These are phyloP conservation scores for Aulostomus chinensis DNA, from an alignment of 2,797 vertebrate species.

Conservation along the genomic window DNA sequence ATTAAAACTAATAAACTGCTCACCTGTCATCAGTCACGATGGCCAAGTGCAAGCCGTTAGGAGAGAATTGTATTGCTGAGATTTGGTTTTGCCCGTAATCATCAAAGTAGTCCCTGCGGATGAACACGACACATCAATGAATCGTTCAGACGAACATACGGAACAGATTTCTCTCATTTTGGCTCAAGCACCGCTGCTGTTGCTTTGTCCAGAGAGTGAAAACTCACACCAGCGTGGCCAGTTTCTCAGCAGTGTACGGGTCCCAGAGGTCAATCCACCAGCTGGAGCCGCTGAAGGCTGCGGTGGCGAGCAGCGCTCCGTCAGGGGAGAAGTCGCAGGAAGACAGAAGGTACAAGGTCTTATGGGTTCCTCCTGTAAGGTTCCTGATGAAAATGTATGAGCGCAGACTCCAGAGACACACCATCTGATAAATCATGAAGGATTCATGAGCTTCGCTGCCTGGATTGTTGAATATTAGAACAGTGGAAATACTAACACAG, in stretches of 20 bases:
- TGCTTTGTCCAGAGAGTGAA: neutral
- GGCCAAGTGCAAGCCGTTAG: slow-evolving; percentile 87
- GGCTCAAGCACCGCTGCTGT: too few species aligned
- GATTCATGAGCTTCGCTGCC: neutral
- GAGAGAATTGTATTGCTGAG: slow-evolving; percentile 91
- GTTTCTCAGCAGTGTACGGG: slow-evolving; percentile 91
- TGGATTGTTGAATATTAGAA: neutral
- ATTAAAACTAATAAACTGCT: slow-evolving; percentile 13
- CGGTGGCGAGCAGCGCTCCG: slow-evolving; percentile 90
- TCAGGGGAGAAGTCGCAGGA: slow-evolving; percentile 95
- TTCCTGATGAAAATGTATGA: slow-evolving; percentile 92
- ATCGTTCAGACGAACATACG: too few species aligned
- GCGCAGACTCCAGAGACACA: slow-evolving; percentile 92
- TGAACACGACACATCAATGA: too few species aligned
- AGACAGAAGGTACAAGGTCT: slow-evolving; percentile 84
- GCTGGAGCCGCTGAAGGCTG: slow-evolving; percentile 84
- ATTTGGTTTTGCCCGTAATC: slow-evolving; percentile 81
- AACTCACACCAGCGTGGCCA: slow-evolving; percentile 87
- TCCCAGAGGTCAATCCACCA: slow-evolving; percentile 96
- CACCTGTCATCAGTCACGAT: slow-evolving; percentile 94
- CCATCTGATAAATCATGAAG: slow-evolving; percentile 82
- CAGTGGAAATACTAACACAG: too few species aligned
- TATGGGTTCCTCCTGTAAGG: slow-evolving; percentile 84
- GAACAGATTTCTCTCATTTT: too few species aligned
- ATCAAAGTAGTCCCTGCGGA: slow-evolving; percentile 72